Evolutionary conservation across 1,140 invertebrate genomes (phyloP), one percentile per base, ranked within the genome.

Genomic region (Lasioglossum baleicum): DNA sequence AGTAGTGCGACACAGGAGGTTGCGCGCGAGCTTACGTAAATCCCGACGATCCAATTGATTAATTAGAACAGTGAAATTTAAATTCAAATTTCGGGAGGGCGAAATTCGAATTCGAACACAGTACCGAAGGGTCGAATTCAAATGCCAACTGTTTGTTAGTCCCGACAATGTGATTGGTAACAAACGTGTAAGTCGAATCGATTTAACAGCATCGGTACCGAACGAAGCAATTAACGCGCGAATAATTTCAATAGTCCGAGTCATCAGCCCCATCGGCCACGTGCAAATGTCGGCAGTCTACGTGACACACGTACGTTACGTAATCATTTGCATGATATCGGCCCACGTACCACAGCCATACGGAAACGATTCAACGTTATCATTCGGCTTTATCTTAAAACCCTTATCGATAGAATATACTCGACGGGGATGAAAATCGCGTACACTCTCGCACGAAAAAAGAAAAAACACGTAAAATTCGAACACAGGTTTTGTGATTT

Each of bases 221-320:
- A 77, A 63, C 58, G 75, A 61, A 63, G 58, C 67, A 77, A 77
- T 77, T 77, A 77, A 77, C 75, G 42, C 67, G 58, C 67, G 60
- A 63, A 60, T 71, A 63, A 77, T 77, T 77, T 77, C 75, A 77
- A 71, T 71, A 63, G 67, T 13, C 58, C 2, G 26, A 15, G 44
- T 63, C 69, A 77, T 77, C 58, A 70, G 44, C 58, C 58, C 13
- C n/a, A n/a, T 17, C 17, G n/a, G 44, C 58, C 67, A 77, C 68
- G 77, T 66, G 70, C 71, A 74, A 73, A 66, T 65, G 77, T 74
- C 61, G 13, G 13, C 5, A n/a, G 20, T 58, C 48, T 58, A 72
- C 66, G 66, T 71, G 68, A 71, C 44, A 51, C 58, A 51, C 61
- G 20, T 70, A 17, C 44, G 56, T 67, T 67, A 67, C 56, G 48